Base-by-base conservation (phyloP, 2,797 vertebrate species). In the Lates japonicus region DNA sequence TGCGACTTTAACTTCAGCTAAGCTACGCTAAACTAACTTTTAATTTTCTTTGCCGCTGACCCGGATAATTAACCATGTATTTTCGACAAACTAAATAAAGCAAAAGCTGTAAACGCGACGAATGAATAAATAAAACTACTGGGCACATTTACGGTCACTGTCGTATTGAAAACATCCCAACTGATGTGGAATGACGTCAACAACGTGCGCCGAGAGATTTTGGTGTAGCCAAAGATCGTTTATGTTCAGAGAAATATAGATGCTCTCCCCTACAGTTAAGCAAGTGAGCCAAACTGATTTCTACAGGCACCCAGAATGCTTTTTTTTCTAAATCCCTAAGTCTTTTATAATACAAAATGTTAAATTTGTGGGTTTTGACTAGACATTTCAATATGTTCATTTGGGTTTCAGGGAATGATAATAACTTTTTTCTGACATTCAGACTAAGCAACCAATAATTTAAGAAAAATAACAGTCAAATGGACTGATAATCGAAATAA, bases 181-280 rank as follows among this genome's bases (percentile, higher is more conserved):
- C 9, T 1, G 19, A 7, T 12, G 7, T 0, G n/a, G 2, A 5
- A 19, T 80, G 76, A 86, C 86, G 79, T 86, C 3, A 65, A 60
- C 74, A 84, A 5, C 3, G 11, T 37, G 88, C 81, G 83, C 79
- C 6, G 35, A 13, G 5, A 49, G 7, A 2, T 13, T 35, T 14
- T 1, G 14, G 16, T 1, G 4, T 0, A 4, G 22, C 12, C 79
- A 72, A 76, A 86, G 86, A 84, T 90, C 73, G 85, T 82, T 0
- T 82, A n/a, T 60, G 1, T 0, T 2, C 0, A 52, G 3, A 48
- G n/a, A n/a, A n/a, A n/a, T n/a, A n/a, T n/a, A n/a, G n/a, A n/a
- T n/a, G n/a, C n/a, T n/a, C 39, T 41, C 13, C 20, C 0, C 31
- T 39, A 0, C 37, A n/a, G 57, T 29, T 44, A 19, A 54, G 25